Base-by-base conservation (phyloP, 1,140 invertebrate genomes). In the Chironomus tepperi region DNA sequence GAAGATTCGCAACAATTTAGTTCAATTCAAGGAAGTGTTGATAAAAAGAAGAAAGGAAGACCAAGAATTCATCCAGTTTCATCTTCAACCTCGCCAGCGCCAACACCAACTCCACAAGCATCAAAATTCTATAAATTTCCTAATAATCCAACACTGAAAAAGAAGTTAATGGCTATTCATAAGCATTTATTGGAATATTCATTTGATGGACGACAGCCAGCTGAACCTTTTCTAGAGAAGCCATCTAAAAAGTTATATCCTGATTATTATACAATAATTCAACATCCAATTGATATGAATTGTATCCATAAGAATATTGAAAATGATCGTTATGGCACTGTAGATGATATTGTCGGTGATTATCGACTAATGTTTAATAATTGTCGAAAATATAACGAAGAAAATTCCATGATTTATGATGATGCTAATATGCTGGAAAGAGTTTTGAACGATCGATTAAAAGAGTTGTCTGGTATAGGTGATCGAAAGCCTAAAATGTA, bases 201-300 rank as follows among this genome's bases (percentile, higher is more conserved):
- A 10, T 87, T 85, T 0, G 92, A 93, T 79, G 94, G 93, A 7
- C 85, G 96, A 42, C 89, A 93, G 75, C 90, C 95, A 0, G 94
- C 97, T 84, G 84, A 94, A 64, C 89, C 94, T 77, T 99, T 99
- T 80, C 93, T 98, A 91, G 94, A 97, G 81, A 95, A 98, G 80
- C 97, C 97, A 3, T 96, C 93, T 0, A 95, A 94, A 79, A 97
- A 97, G 81, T 84, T 96, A 18, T 98, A 98, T 83, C 94, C 96
- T 0, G 96, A 97, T 81, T 98, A 98, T 83, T 98, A 98, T 83
- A 90, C 95, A 83, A 90, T 98, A 0, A 98, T 98, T 75, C 87
- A 90, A 43, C 92, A 94, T 77, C 97, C 97, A 0, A 97, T 98
- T 75, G 96, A 98, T 82, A 95, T 98, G 91, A 87, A 94, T 47